phyloP scores from a whole-genome alignment of 1,140 invertebrate genomes.

The Drosophila teissieri region DNA sequence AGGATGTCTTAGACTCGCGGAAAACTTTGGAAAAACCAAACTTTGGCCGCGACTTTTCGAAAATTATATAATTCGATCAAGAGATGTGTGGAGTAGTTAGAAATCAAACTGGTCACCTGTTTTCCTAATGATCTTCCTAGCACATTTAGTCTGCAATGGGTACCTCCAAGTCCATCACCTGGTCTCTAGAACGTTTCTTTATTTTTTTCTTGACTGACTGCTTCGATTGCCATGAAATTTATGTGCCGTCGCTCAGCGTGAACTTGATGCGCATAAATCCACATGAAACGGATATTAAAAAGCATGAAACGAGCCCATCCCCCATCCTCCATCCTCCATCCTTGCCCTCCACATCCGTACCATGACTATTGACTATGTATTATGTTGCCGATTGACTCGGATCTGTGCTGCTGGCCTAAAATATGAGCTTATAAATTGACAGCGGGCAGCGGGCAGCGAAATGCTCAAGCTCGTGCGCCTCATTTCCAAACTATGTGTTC shows the following conservation, averaged over 20 bases:
- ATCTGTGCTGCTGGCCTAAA: constrained; percentile 58
- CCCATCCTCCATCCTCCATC: constrained; percentile 3
- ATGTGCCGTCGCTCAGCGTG: constrained; percentile 74
- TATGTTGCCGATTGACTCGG: constrained; percentile 75
- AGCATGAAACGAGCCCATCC: constrained; percentile 61
- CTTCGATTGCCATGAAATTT: constrained; percentile 80
- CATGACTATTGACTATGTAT: constrained; percentile 43
- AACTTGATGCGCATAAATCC: constrained; percentile 81
- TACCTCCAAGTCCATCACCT: neutral
- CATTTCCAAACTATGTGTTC: constrained; percentile 1
- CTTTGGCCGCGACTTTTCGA: too few relatives aligned
- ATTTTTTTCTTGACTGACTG: constrained; percentile 19
- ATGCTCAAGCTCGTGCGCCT: neutral
- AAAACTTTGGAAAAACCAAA: too few relatives aligned
- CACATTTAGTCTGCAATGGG: neutral
- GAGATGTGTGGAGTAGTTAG: too few relatives aligned
- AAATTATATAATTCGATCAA: too few relatives aligned
- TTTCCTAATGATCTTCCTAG: too few relatives aligned
- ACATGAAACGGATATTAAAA: constrained; percentile 81
- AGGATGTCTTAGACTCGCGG: neutral
- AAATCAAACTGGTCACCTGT: too few relatives aligned
- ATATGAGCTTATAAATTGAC: constrained; percentile 79
- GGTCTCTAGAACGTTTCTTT: neutral
- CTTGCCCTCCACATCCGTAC: constrained; percentile 8
- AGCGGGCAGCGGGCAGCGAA: constrained; percentile 31